Percentiles rank a stretch among this genome's conserved stretches.
Evolutionary conservation across 2,888 invertebrate species (phyloP).

Genomic region (Melanargia galathea): DNA sequence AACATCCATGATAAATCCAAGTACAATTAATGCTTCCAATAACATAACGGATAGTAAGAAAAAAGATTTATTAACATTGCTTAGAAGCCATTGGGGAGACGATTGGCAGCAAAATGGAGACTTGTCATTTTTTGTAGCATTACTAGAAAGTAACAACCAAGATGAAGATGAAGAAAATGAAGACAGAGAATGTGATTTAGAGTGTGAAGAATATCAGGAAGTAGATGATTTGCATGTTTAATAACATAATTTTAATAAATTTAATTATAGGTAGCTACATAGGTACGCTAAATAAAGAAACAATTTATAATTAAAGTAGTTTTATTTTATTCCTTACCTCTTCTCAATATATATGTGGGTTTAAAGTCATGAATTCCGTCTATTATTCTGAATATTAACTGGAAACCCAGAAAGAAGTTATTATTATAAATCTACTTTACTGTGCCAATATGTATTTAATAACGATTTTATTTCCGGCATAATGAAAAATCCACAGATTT

Average conservation of each 20-base stretch:
- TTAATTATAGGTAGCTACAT: background rate
- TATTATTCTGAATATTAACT: too few species aligned
- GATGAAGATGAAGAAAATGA: slow-evolving; percentile 7
- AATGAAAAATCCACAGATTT: too few species aligned
- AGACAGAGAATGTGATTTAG: too few species aligned
- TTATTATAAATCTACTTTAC: too few species aligned
- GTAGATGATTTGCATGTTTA: slow-evolving; percentile 4
- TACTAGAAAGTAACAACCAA: slow-evolving; percentile 16
- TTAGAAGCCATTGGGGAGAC: slow-evolving; percentile 12
- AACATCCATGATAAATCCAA: background rate
- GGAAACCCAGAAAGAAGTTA: too few species aligned
- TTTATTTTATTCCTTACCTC: too few species aligned
- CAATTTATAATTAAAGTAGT: slow-evolving; percentile 16
- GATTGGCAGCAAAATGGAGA: slow-evolving; percentile 12
- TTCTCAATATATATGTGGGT: too few species aligned
- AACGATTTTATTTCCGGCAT: too few species aligned
- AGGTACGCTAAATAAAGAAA: too few species aligned
- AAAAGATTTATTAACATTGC: slow-evolving; percentile 13
- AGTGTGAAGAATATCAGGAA: background rate
- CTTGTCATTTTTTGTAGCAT: slow-evolving; percentile 12
- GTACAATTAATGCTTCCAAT: background rate
- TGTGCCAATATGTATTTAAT: too few species aligned
- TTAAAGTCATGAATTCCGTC: too few species aligned
- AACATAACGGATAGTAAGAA: slow-evolving; percentile 9
- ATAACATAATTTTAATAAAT: slow-evolving; percentile 4